These are phyloP conservation scores for Cheumatopsyche charites DNA, from an alignment of 1,140 invertebrate genomes.

Conservation along the genomic window DNA sequence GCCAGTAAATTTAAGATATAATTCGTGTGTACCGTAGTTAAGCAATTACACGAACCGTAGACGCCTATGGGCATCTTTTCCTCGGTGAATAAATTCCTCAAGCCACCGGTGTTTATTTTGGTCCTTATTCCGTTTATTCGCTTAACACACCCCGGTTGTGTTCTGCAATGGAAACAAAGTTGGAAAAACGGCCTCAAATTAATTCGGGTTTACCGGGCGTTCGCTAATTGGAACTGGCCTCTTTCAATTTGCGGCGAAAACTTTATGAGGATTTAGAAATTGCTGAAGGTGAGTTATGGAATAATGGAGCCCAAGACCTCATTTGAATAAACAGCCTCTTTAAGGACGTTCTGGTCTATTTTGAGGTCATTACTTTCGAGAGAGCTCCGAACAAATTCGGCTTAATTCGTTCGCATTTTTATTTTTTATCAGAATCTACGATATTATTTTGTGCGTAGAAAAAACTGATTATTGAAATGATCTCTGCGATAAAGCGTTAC, in stretches of 20 bases:
- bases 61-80: too few species aligned
- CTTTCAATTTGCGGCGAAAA: not conserved
- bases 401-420: too few species aligned
- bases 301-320: not conserved
- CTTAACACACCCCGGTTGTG: not conserved
- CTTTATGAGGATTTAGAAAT: not conserved
- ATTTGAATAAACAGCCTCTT: constrained; percentile 32
- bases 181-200: constrained; percentile 29
- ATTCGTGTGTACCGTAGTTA: too few species aligned
- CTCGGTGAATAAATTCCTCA: not conserved
- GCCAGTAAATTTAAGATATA: too few species aligned
- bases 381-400: not conserved
- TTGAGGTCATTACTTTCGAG: constrained; percentile 10
- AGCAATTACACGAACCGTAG: too few species aligned
- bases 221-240: not conserved
- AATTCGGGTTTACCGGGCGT: constrained; percentile 26
- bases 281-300: too few species aligned
- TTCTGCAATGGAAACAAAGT: constrained; percentile 17
- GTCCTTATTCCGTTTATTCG: not conserved
- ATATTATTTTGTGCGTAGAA: too few species aligned
- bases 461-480: too few species aligned
- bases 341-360: constrained; percentile 10
- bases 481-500: too few species aligned
- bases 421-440: too few species aligned
- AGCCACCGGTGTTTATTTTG: not conserved